Evolutionary conservation across 2,888 invertebrate genomes (phyloP).

Genomic region (Operophtera brumata): DNA sequence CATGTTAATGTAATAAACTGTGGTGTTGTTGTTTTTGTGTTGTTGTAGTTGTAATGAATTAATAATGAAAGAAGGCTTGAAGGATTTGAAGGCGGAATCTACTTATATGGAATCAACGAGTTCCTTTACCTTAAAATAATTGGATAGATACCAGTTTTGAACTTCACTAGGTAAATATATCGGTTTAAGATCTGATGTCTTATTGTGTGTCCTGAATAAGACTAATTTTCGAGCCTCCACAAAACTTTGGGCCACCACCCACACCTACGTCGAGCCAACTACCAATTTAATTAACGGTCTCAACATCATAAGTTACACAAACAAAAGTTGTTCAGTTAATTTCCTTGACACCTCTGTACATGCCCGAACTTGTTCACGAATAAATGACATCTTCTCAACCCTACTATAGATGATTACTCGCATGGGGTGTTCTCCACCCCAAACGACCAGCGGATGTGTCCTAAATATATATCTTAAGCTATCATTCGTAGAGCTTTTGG

Average conservation of each 20-base stretch:
- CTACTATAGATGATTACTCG: background rate
- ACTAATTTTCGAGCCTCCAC: background rate
- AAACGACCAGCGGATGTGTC: background rate
- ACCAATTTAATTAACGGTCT: conserved; percentile 20
- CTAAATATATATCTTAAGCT: no score
- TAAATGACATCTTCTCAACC: conserved; percentile 1
- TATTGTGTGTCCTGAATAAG: background rate
- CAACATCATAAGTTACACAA: conserved; percentile 12
- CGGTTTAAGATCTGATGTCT: no score
- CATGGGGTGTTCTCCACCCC: background rate
- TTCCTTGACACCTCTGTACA: conserved; percentile 3
- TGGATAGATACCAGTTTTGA: no score
- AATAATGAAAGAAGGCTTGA: no score
- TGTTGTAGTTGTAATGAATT: no score
- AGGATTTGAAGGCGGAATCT: no score
- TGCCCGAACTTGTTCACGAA: conserved; percentile 1
- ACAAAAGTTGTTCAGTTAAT: conserved; percentile 19
- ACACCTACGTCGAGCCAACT: conserved; percentile 1
- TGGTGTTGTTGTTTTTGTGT: no score
- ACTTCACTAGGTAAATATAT: no score
- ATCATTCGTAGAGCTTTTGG: no score
- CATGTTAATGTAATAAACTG: no score
- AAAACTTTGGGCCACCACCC: conserved; percentile 6
- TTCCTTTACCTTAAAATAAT: no score
- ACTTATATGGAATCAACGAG: no score